phyloP scores from a whole-genome alignment of 2,113 vertebrate genomes.

The Gallinago paraguaiae region DNA sequence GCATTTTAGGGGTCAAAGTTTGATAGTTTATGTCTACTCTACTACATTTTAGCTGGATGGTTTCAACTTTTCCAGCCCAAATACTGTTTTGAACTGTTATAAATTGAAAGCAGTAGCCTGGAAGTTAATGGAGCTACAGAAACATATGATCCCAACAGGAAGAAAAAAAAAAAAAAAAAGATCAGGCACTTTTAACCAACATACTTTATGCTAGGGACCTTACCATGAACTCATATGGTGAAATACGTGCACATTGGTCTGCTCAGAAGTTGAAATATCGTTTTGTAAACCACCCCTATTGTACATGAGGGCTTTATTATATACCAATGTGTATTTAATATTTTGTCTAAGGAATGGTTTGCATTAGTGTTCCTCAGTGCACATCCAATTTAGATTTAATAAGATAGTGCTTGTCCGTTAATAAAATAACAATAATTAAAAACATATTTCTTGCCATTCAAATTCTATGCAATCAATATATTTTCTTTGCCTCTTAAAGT shows the following conservation, averaged over 20 bases:
- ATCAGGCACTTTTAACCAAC: not conserved
- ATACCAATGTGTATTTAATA: not conserved
- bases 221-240: not conserved
- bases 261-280: conserved; percentile 17
- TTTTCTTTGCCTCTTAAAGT: conserved; percentile 1
- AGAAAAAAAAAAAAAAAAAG: not conserved
- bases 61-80: not conserved
- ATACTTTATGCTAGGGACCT: not conserved
- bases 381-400: conserved; percentile 61
- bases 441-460: conserved; percentile 56
- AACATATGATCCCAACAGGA: not conserved
- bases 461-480: not conserved
- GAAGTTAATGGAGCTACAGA: not conserved
- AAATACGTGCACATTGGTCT: not conserved
- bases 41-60: not conserved
- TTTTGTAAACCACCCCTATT: conserved; percentile 3
- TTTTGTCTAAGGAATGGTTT: conserved; percentile 43
- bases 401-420: conserved; percentile 48
- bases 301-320: conserved; percentile 6
- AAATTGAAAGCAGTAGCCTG: not conserved
- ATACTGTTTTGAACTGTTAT: not conserved
- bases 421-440: conserved; percentile 51
- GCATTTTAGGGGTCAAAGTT: not conserved
- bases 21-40: not conserved
- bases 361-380: conserved; percentile 29